These are phyloP conservation scores for Eulemur rubriventer DNA, from an alignment of 2,797 vertebrate genomes.

Conservation along the genomic window DNA sequence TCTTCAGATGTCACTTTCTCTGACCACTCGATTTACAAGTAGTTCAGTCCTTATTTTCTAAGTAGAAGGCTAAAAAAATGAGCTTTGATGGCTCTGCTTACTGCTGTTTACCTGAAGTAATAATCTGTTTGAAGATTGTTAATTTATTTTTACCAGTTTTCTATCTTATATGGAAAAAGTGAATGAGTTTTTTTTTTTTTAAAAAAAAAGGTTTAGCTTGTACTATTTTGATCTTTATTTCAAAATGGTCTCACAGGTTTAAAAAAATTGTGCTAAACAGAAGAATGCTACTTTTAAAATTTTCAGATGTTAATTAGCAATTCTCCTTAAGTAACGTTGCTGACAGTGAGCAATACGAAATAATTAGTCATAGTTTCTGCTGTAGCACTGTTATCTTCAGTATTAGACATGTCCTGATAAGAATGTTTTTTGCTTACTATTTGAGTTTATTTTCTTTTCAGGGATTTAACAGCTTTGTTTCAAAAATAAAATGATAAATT, in stretches of 20 bases:
- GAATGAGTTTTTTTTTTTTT: not conserved
- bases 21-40: not conserved
- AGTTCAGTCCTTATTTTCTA: not conserved
- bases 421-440: conserved; percentile 9
- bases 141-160: not conserved
- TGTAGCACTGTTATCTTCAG: not conserved
- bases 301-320: conserved; percentile 6
- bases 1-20: not conserved
- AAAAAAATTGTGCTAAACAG: not conserved
- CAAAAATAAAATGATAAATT: conserved; percentile 28
- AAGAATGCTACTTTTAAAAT: not conserved
- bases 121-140: not conserved
- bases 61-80: not conserved
- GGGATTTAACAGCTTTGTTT: not conserved
- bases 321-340: conserved; percentile 1
- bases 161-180: not conserved
- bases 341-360: not conserved
- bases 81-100: not conserved
- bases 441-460: conserved; percentile 35
- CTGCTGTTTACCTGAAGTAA: not conserved
- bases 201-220: not conserved
- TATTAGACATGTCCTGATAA: not conserved
- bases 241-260: not conserved
- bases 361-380: not conserved
- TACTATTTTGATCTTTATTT: conserved; percentile 10